Evolutionary conservation across 2,113 vertebrate genomes (phyloP).

Genomic region (Crotalus tigris): DNA sequence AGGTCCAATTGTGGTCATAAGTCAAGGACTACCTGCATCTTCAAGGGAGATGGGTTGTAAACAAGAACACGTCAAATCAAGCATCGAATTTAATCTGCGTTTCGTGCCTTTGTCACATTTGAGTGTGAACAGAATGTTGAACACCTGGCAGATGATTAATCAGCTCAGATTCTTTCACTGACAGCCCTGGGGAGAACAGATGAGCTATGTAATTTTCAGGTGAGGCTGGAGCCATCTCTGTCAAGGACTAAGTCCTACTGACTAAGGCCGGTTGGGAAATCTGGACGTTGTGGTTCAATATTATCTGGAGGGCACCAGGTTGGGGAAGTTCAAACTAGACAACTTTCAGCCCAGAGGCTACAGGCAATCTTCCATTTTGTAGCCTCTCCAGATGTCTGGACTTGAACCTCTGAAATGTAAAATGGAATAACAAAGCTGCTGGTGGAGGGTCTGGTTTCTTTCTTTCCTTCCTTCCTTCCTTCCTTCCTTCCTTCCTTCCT

Average conservation of each 20-base stretch:
- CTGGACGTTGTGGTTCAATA: neutral
- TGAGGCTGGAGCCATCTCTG: neutral
- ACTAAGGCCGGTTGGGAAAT: neutral
- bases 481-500: too few species aligned
- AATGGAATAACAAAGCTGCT: neutral
- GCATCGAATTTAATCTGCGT: neutral
- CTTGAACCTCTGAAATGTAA: neutral
- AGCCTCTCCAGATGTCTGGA: neutral
- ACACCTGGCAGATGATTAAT: neutral
- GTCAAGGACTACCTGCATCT: neutral
- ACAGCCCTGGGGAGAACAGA: neutral
- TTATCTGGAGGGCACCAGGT: neutral
- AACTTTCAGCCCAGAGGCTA: neutral
- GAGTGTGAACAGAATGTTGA: neutral
- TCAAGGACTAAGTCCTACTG: neutral
- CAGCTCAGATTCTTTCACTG: neutral
- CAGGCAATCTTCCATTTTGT: neutral
- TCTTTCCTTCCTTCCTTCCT: too few species aligned
- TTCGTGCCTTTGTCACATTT: neutral
- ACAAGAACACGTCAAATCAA: neutral
- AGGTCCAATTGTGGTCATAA: neutral
- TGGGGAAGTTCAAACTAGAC: neutral
- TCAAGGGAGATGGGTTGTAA: neutral
- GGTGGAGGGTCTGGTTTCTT: fast-evolving
- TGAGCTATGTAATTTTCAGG: neutral